These are phyloP conservation scores for Trachythela sp. DNA, from an alignment of 64 coral and sea anemone genomes.

Conservation along the genomic window DNA sequence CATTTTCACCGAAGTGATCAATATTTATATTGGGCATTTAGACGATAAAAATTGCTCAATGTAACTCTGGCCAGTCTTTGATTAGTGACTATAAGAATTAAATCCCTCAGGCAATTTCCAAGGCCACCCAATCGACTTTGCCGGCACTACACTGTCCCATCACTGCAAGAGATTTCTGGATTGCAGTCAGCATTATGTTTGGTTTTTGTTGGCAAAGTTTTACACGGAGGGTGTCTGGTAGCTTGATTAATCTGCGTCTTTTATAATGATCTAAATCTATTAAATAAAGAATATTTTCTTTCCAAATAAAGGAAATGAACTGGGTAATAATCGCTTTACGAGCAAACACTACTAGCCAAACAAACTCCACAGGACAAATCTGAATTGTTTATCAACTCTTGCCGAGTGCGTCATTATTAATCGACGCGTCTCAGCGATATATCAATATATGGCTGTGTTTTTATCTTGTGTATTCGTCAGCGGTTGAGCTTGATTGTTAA, in stretches of 20 bases:
- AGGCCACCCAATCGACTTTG: background rate
- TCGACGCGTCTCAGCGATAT: background rate
- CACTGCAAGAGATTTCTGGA: background rate
- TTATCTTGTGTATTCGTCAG: background rate
- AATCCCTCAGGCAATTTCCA: background rate
- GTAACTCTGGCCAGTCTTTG: too few relatives aligned
- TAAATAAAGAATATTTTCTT: slow-evolving; percentile 3
- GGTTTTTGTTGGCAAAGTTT: background rate
- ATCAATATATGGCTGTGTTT: too few relatives aligned
- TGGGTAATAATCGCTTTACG: background rate
- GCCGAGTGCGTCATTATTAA: background rate
- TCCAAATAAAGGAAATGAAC: background rate
- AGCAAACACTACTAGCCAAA: background rate
- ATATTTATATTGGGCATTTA: too few relatives aligned
- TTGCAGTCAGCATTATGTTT: background rate
- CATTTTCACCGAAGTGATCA: too few relatives aligned
- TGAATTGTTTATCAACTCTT: background rate
- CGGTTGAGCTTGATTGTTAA: background rate
- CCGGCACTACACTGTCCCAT: background rate
- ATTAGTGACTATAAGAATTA: too few relatives aligned
- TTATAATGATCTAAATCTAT: background rate
- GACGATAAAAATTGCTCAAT: too few relatives aligned
- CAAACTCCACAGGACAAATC: background rate
- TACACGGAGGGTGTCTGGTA: background rate
- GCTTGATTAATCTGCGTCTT: background rate